A percentile compares a stretch with the other conserved stretches of the same genome.
Evolutionary conservation across 2,797 vertebrate species (phyloP).

Genomic region (Amblyraja radiata): DNA sequence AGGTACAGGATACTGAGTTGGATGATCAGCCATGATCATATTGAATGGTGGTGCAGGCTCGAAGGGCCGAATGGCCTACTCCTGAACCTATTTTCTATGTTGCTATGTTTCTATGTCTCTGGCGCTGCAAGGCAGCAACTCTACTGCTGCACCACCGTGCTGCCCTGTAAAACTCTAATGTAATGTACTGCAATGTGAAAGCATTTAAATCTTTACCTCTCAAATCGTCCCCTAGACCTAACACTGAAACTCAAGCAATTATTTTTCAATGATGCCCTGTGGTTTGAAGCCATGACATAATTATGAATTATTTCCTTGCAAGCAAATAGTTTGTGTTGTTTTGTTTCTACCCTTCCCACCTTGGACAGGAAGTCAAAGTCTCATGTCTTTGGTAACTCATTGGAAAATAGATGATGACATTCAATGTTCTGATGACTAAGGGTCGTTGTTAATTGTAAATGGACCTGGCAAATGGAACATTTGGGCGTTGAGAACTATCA

Average conservation of each 20-base stretch:
- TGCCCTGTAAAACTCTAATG: too few relatives aligned
- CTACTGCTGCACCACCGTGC: too few relatives aligned
- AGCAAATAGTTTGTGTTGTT: not conserved
- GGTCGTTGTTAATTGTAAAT: not conserved
- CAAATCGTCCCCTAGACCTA: not conserved
- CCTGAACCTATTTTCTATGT: too few relatives aligned
- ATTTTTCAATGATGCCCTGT: not conserved
- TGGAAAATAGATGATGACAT: constrained; percentile 13
- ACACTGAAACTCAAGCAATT: not conserved
- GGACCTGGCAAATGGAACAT: not conserved
- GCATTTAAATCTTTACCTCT: not conserved
- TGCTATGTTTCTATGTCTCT: too few relatives aligned
- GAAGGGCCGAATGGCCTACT: too few relatives aligned
- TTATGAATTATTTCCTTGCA: not conserved
- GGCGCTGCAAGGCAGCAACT: too few relatives aligned
- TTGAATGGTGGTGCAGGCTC: too few relatives aligned
- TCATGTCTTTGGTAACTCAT: not conserved
- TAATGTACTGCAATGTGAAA: not conserved
- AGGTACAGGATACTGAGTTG: too few relatives aligned
- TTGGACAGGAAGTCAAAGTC: not conserved
- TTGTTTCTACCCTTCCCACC: not conserved
- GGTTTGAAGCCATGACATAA: not conserved
- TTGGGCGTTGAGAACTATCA: not conserved
- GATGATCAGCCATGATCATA: too few relatives aligned
- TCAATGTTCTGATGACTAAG: constrained; percentile 6